Evolutionary conservation across 2,888 invertebrate species (phyloP), one percentile per base, ranked within the genome.

Genomic region (Cataglyphis livida): DNA sequence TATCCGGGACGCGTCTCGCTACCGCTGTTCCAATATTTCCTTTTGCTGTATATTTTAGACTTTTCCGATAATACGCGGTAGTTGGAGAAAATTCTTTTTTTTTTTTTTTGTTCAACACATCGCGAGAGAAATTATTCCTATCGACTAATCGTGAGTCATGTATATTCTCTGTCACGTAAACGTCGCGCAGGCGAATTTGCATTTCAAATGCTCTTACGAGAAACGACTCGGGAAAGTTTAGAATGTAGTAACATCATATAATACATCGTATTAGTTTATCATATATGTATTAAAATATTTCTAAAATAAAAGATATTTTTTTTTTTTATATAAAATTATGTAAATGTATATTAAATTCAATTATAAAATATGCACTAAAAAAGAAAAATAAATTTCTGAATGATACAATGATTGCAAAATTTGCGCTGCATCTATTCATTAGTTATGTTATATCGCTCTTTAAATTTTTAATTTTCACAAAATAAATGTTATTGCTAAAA

Each of bases 1-100:
- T 90, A 85, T 88, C 84, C 85, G 41, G 61, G 61, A 65, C 18
- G 59, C 28, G 28, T 57, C 28, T 10, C 41, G 57, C 25, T 25
- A 28, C 28, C 21, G 48, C 51, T 54, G 25, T 54, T 70, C 15
- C 76, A 54, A 68, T 57, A 28, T 28, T 78, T 68, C 32, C 59
- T 71, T 35, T 70, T 35, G 21, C 71, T 70, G 35, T 59, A 51
- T 51, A 32, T 71, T 79, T 61, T 32, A 70, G 70, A 78, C 32
- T 71, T 59, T 59, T 5, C 44, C 71, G 59, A 79, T 59, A 61
- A n/a, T 38, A 28, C 51, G n/a, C 38, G 38, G 57, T 35, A 21
- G 25, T 44, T 32, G 0, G 57, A 51, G 59, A 59, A 70, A 59
- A 18, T 35, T 35, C 10, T n/a, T 76, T 66, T 76, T 51, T n/a